Conservation (phyloP, 2,113 vertebrate genomes). For the Hippotragus niger region DNA sequence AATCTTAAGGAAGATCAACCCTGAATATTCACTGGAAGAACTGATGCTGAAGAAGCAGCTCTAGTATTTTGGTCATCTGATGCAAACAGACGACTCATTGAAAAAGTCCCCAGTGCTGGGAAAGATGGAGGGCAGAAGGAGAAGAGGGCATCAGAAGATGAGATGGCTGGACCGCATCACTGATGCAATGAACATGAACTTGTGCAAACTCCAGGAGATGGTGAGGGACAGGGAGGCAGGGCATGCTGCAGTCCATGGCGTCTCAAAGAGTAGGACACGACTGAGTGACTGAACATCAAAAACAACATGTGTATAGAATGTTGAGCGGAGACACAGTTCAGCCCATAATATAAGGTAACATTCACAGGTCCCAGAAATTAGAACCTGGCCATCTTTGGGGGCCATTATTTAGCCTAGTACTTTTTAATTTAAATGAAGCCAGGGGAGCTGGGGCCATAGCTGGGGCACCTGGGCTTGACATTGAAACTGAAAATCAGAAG, state of each 20-base stretch:
- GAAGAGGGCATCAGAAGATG: neutral
- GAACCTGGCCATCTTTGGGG: neutral
- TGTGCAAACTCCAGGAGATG: neutral
- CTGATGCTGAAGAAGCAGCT: neutral
- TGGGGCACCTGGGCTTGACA: neutral
- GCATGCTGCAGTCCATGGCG: rapidly evolving
- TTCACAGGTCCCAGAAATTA: neutral
- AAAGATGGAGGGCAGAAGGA: neutral
- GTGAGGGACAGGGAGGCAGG: neutral
- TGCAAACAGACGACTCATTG: neutral
- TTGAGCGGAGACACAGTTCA: too few species aligned
- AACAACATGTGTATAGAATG: neutral
- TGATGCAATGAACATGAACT: neutral
- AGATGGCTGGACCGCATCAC: neutral
- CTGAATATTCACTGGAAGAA: neutral
- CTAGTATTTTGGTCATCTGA: neutral
- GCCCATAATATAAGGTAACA: neutral
- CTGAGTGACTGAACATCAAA: neutral
- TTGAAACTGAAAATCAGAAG: neutral
- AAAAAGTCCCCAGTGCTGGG: neutral
- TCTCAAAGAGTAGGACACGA: neutral
- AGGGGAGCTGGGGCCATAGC: neutral
- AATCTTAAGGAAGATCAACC: neutral
- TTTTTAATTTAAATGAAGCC: neutral
- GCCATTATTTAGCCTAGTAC: neutral